A percentile compares a stretch with the other conserved stretches of the same genome.
Evolutionary conservation across 2,888 invertebrate species (phyloP).

Genomic region (Hybos culiciformis): DNA sequence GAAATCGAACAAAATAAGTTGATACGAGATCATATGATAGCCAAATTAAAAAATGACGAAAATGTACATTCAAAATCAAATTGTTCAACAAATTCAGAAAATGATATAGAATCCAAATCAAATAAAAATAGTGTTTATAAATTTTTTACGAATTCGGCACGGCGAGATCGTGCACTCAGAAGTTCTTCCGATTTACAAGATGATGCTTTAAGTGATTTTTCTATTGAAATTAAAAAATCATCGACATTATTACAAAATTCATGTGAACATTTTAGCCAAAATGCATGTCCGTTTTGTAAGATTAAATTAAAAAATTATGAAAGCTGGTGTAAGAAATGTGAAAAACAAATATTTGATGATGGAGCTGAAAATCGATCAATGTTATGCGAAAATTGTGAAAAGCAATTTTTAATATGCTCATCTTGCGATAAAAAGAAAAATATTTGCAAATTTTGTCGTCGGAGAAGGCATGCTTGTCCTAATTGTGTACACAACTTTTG

Average conservation of each 20-base stretch:
- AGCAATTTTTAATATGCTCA: constrained; percentile 24
- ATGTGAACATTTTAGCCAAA: constrained; percentile 28
- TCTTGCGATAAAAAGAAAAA: constrained; percentile 24
- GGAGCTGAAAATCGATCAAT: constrained; percentile 11
- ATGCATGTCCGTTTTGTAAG: constrained; percentile 28
- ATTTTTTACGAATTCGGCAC: constrained; percentile 34
- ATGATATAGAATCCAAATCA: constrained; percentile 12
- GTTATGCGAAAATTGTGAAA: constrained; percentile 28
- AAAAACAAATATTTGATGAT: constrained; percentile 20
- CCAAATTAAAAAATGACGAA: constrained; percentile 28
- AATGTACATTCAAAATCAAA: constrained; percentile 1
- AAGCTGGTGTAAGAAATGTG: constrained; percentile 28
- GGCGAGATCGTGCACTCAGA: constrained; percentile 21
- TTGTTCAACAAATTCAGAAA: constrained; percentile 15
- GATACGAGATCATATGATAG: constrained; percentile 25
- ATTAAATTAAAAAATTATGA: constrained; percentile 26
- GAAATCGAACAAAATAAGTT: constrained; percentile 28
- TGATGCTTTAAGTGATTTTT: constrained; percentile 16
- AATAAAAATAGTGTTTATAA: constrained; percentile 30
- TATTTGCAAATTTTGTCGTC: constrained; percentile 26
- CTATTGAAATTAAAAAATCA: constrained; percentile 20
- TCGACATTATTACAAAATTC: constrained; percentile 19
- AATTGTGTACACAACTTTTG: constrained; percentile 28
- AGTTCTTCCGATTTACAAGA: constrained; percentile 11
- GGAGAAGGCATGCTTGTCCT: constrained; percentile 28